Percentiles rank a stretch among this genome's conserved stretches.
phyloP scores from a whole-genome alignment of 2,888 invertebrate genomes.

The Timema cristinae region DNA sequence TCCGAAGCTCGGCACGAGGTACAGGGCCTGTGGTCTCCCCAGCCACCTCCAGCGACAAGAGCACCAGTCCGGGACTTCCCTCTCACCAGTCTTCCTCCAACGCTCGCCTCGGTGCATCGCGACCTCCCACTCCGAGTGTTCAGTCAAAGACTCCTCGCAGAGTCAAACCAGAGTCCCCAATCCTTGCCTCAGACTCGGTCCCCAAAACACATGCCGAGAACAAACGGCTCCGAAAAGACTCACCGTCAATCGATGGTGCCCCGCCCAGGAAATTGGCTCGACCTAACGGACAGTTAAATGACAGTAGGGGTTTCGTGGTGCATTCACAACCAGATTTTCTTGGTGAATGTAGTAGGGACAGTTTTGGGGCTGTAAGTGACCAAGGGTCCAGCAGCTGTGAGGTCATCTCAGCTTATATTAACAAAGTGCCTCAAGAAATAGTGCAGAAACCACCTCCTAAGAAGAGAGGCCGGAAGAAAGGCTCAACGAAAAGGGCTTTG shows the following conservation, averaged over 20 bases:
- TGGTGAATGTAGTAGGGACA: constrained; percentile 39
- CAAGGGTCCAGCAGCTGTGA: constrained; percentile 26
- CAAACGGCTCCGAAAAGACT: constrained; percentile 51
- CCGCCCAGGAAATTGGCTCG: constrained; percentile 28
- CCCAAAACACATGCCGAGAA: constrained; percentile 53
- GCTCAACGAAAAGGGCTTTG: constrained; percentile 46
- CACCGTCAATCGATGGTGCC: constrained; percentile 33
- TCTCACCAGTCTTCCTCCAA: constrained; percentile 20
- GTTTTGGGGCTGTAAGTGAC: constrained; percentile 34
- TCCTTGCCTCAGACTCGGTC: constrained; percentile 42
- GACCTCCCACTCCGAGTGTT: not conserved
- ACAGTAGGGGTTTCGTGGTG: constrained; percentile 4
- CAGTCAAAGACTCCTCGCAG: constrained; percentile 12
- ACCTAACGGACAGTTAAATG: constrained; percentile 23
- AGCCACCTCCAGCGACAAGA: constrained; percentile 26
- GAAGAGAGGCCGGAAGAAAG: constrained; percentile 57
- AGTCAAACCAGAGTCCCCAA: constrained; percentile 14
- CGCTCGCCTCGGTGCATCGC: constrained; percentile 5
- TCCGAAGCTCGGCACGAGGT: constrained; percentile 14
- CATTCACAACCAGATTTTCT: constrained; percentile 19
- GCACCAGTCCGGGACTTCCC: constrained; percentile 28
- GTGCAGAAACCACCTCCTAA: constrained; percentile 43
- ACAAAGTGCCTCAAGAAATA: constrained; percentile 23
- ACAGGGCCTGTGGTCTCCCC: constrained; percentile 20
- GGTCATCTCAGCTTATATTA: constrained; percentile 15